Evolutionary conservation across 2,113 vertebrate genomes (phyloP).

Genomic region (Campylorhamphus procurvoides): DNA sequence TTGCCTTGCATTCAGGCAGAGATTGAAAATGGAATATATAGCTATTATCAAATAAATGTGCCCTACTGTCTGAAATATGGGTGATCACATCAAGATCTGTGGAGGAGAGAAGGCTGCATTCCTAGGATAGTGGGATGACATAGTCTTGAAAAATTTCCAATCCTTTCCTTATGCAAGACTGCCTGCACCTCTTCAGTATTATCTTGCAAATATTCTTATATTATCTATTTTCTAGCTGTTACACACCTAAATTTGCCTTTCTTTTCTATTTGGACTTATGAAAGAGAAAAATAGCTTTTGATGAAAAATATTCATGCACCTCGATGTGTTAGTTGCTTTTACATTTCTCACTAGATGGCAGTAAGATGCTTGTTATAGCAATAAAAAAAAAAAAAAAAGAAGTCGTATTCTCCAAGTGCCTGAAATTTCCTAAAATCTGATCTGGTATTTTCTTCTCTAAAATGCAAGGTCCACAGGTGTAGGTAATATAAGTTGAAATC

Average conservation of each 20-base stretch:
- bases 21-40: not conserved
- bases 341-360: conserved; percentile 59
- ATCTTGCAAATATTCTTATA: not conserved
- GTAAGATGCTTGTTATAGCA: not conserved
- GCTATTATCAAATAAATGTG: not conserved
- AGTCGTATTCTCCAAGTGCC: not conserved
- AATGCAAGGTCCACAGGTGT: not conserved
- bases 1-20: not conserved
- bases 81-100: not conserved
- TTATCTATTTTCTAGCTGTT: not conserved
- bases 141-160: not conserved
- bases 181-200: not conserved
- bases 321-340: not conserved
- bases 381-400: not conserved
- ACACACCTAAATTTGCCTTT: not conserved
- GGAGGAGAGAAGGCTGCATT: not conserved
- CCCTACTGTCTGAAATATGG: not conserved
- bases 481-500: not conserved
- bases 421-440: not conserved
- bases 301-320: not conserved
- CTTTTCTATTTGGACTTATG: not conserved
- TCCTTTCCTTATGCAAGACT: not conserved
- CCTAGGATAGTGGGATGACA: rapidly evolving
- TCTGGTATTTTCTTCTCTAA: not conserved
- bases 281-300: not conserved